Conservation (phyloP, 2,113 vertebrate genomes). For the Verasper variegatus region DNA sequence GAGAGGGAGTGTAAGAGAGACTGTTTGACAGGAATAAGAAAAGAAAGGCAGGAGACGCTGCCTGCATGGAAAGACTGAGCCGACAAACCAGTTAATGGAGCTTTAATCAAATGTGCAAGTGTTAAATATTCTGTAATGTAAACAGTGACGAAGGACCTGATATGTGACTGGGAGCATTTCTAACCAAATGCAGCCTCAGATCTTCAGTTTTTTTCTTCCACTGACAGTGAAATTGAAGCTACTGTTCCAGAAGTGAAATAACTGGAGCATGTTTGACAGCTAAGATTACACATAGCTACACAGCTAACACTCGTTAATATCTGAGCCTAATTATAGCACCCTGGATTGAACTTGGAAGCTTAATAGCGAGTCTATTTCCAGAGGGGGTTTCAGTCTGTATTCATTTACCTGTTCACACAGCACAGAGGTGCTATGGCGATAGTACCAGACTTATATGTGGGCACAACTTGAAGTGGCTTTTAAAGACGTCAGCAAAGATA, state of each 20-base stretch:
- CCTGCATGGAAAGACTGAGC: background rate
- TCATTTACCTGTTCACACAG: slow-evolving; percentile 39
- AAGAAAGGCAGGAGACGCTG: slow-evolving; percentile 26
- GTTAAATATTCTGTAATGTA: slow-evolving; percentile 38
- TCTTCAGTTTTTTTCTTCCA: background rate
- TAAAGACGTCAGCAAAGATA: slow-evolving; percentile 3
- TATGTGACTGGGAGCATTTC: slow-evolving; percentile 23
- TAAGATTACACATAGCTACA: slow-evolving; percentile 47
- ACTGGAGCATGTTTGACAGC: slow-evolving; percentile 57
- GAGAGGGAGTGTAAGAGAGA: slow-evolving; percentile 5
- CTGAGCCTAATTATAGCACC: slow-evolving; percentile 51
- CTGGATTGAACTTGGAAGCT: slow-evolving; percentile 25
- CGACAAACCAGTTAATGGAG: slow-evolving; percentile 29
- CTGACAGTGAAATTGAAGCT: slow-evolving; percentile 6
- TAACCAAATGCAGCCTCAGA: slow-evolving; percentile 12
- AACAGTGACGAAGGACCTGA: slow-evolving; percentile 11
- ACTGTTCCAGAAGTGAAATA: slow-evolving; percentile 32
- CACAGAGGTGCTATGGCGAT: slow-evolving; percentile 6
- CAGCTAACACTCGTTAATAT: slow-evolving; percentile 50
- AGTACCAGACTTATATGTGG: background rate
- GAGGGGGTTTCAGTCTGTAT: slow-evolving; percentile 11
- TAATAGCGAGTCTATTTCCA: slow-evolving; percentile 28
- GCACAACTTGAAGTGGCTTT: background rate
- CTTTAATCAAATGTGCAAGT: slow-evolving; percentile 18
- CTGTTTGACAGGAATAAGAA: slow-evolving; percentile 41